Evolutionary conservation across 2,797 vertebrate genomes (phyloP).

Genomic region (Mareca penelope): DNA sequence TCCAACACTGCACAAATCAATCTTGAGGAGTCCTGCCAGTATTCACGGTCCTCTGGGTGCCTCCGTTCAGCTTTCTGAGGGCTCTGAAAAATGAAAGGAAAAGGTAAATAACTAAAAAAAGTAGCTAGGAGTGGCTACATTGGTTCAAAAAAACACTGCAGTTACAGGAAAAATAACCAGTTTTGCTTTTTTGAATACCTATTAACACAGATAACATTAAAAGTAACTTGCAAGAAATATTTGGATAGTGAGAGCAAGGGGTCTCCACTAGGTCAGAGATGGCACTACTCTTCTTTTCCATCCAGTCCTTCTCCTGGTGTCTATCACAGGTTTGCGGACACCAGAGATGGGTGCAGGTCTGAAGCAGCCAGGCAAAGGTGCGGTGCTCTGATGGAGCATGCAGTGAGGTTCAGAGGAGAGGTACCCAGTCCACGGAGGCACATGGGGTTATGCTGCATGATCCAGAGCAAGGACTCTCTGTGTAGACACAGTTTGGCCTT

Average conservation of each 20-base stretch:
- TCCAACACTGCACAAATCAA: rapidly evolving
- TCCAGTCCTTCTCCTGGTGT: background rate
- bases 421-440: background rate
- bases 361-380: background rate
- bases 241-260: background rate
- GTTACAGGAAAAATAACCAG: background rate
- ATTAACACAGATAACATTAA: background rate
- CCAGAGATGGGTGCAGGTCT: rapidly evolving
- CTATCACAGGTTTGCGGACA: background rate
- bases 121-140: background rate
- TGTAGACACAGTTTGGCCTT: background rate
- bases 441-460: background rate
- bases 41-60: background rate
- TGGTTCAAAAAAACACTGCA: background rate
- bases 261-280: rapidly evolving
- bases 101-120: background rate
- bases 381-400: background rate
- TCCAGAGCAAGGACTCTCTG: background rate
- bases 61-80: background rate
- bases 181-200: background rate
- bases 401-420: background rate
- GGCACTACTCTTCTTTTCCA: background rate
- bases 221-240: background rate
- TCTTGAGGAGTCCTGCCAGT: background rate
- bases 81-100: background rate